Evolutionary conservation across 2,888 invertebrate species (phyloP).

Genomic region (Agapetus fuscipes): DNA sequence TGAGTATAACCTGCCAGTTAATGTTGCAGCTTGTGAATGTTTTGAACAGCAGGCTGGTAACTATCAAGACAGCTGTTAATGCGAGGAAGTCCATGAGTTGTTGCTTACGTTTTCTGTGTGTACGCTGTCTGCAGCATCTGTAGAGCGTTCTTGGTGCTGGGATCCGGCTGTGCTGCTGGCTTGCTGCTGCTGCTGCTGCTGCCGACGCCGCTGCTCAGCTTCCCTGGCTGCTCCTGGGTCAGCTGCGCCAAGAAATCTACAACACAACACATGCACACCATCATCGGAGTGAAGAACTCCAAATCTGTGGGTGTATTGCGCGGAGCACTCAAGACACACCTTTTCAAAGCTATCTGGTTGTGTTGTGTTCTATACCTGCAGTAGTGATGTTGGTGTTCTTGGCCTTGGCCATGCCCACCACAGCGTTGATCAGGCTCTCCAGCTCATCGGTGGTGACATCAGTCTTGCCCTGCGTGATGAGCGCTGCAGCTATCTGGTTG

Average conservation of each 20-base stretch:
- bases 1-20: too few relatives aligned
- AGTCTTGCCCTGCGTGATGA: conserved; percentile 70
- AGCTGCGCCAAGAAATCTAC: background rate
- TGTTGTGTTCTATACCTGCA: background rate
- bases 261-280: background rate
- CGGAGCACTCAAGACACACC: background rate
- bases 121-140: conserved; percentile 12
- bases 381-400: conserved; percentile 43
- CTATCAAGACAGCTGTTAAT: too few relatives aligned
- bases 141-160: conserved; percentile 5
- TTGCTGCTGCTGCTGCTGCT: background rate
- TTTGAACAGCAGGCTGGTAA: too few relatives aligned
- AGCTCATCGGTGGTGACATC: conserved; percentile 72
- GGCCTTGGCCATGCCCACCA: conserved; percentile 60
- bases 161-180: too few relatives aligned
- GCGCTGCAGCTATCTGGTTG: conserved; percentile 68
- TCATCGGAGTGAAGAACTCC: too few relatives aligned
- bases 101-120: too few relatives aligned
- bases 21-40: too few relatives aligned
- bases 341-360: background rate
- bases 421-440: conserved; percentile 69
- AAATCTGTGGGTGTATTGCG: too few relatives aligned
- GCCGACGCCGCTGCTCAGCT: background rate
- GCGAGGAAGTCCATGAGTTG: too few relatives aligned
- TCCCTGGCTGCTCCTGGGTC: background rate